These are phyloP conservation scores for Rhysida immarginata DNA, from an alignment of 1,140 invertebrate genomes.

Conservation along the genomic window DNA sequence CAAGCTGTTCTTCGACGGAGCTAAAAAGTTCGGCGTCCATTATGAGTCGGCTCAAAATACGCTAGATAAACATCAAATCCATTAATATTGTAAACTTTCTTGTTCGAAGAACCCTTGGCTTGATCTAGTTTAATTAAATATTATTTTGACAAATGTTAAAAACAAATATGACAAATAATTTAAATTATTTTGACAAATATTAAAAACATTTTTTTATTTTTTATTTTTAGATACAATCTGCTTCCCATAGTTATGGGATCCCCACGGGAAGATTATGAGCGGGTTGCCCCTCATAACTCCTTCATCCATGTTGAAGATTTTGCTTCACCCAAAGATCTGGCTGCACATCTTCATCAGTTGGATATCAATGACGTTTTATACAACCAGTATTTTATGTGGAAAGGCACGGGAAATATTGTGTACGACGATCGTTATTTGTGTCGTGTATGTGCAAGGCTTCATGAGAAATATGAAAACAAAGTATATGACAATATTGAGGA, in stretches of 20 bases:
- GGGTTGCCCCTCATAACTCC: slow-evolving; percentile 69
- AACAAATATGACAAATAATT: no score
- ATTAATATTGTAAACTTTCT: no score
- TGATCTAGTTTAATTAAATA: no score
- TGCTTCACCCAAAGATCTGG: slow-evolving; percentile 61
- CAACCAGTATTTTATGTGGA: slow-evolving; percentile 82
- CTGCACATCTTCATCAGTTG: slow-evolving; percentile 64
- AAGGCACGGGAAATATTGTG: slow-evolving; percentile 82
- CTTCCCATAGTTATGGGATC: slow-evolving; percentile 93
- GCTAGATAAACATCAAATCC: no score
- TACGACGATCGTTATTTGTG: slow-evolving; percentile 95
- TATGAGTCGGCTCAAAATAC: no score
- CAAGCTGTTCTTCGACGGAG: no score
- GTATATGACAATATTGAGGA: slow-evolving; percentile 37
- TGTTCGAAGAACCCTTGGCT: no score
- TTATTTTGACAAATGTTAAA: no score
- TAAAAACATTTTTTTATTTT: slow-evolving; percentile 15
- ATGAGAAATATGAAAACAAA: slow-evolving; percentile 42
- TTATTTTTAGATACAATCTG: slow-evolving; percentile 62
- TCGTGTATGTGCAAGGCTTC: slow-evolving; percentile 75
- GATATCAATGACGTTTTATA: slow-evolving; percentile 74
- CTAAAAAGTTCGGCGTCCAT: no score
- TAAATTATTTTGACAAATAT: no score
- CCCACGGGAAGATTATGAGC: slow-evolving; percentile 69
- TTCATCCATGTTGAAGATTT: slow-evolving; percentile 92